phyloP scores from a whole-genome alignment of 2,888 invertebrate species.

The Lepeophtheirus nordmannii region DNA sequence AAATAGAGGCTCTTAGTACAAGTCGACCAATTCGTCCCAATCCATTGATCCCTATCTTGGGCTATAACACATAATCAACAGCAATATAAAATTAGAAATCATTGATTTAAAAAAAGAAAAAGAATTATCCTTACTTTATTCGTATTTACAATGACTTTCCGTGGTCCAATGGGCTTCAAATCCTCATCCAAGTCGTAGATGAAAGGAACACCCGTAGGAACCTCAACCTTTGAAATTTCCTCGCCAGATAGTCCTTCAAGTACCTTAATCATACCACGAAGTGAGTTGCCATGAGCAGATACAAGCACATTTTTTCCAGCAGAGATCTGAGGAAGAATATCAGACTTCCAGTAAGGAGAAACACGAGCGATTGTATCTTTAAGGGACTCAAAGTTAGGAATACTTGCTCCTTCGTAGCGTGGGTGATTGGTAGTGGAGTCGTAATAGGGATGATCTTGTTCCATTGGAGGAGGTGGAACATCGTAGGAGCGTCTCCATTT shows the following conservation, averaged over 20 bases:
- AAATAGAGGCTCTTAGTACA: conserved; percentile 40
- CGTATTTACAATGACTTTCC: conserved; percentile 51
- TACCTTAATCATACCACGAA: conserved; percentile 53
- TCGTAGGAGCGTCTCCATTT: conserved; percentile 73
- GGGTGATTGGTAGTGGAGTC: conserved; percentile 56
- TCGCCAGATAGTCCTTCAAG: conserved; percentile 46
- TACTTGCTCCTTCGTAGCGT: conserved; percentile 54
- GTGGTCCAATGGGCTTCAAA: conserved; percentile 50
- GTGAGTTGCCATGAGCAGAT: conserved; percentile 71
- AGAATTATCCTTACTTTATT: conserved; percentile 60
- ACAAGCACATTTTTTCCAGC: conserved; percentile 61
- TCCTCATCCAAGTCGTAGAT: conserved; percentile 56
- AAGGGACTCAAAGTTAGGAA: conserved; percentile 66
- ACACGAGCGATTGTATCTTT: conserved; percentile 59
- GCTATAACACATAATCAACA: no score
- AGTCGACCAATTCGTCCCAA: conserved; percentile 45
- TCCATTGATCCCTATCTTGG: conserved; percentile 35
- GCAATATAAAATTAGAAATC: no score
- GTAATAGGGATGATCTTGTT: conserved; percentile 55
- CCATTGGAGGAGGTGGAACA: conserved; percentile 64
- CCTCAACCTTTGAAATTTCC: conserved; percentile 55
- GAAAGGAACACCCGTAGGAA: conserved; percentile 65
- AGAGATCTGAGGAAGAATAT: conserved; percentile 58
- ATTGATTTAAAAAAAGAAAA: no score
- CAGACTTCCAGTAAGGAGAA: conserved; percentile 69